phyloP scores from a whole-genome alignment of 2,113 vertebrate species.

The Gasterosteus nipponicus region DNA sequence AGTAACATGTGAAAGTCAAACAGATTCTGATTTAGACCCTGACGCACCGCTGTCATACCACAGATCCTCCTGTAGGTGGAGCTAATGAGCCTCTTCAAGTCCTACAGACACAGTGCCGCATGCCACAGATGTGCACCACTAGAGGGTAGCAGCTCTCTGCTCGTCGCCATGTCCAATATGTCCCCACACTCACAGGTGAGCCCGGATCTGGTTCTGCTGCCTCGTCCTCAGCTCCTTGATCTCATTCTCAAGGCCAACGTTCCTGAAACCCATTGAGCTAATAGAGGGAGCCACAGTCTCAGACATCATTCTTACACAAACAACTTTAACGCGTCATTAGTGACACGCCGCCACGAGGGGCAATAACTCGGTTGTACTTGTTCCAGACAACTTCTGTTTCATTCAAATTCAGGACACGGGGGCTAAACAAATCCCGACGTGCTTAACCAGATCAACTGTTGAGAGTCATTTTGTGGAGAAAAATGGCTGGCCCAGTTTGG shows the following conservation, averaged over 20 bases:
- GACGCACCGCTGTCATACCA: conserved; percentile 13
- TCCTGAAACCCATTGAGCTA: neutral
- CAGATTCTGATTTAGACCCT: neutral
- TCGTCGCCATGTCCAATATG: neutral
- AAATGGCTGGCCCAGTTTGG: neutral
- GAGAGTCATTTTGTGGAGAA: conserved; percentile 26
- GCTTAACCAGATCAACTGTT: neutral
- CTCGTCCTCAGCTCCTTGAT: neutral
- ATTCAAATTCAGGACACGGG: neutral
- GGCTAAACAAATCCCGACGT: neutral
- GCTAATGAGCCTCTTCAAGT: conserved; percentile 21
- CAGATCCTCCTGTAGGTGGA: conserved; percentile 55
- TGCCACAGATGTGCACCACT: conserved; percentile 35
- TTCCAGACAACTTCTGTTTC: neutral
- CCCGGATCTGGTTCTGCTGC: conserved; percentile 4
- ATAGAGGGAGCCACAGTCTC: neutral
- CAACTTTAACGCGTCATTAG: neutral
- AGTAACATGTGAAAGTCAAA: neutral
- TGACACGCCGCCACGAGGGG: neutral
- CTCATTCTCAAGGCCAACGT: neutral
- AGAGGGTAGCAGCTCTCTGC: conserved; percentile 65
- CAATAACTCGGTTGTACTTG: neutral
- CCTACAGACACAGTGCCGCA: neutral
- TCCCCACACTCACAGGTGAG: conserved; percentile 4
- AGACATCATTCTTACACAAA: neutral